Percentiles rank a stretch among this genome's conserved stretches.
Evolutionary conservation across 1,140 invertebrate genomes (phyloP).

Genomic region (Acromyrmex heyeri): DNA sequence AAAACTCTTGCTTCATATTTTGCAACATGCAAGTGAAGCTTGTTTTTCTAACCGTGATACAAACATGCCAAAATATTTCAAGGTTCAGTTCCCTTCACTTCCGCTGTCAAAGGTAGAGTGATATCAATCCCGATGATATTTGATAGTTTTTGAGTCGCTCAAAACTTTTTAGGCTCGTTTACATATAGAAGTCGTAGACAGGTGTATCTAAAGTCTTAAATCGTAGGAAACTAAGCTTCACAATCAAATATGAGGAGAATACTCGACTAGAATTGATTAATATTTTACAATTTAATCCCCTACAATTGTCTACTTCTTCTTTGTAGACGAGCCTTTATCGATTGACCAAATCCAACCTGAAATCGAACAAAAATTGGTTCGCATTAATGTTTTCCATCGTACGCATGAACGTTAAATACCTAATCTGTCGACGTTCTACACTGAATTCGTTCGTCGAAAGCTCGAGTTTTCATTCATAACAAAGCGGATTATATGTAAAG

Average conservation of each 20-base stretch:
- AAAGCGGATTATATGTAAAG: slow-evolving; percentile 36
- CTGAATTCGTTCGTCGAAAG: slow-evolving; percentile 4
- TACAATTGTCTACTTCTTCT: no score
- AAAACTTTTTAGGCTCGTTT: neutral
- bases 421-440: neutral
- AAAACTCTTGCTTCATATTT: neutral
- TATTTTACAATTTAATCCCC: no score
- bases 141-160: neutral
- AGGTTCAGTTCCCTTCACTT: neutral
- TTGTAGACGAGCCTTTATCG: neutral
- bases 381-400: neutral
- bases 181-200: no score
- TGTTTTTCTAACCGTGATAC: neutral
- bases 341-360: neutral
- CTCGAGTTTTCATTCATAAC: slow-evolving; percentile 33
- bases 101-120: neutral
- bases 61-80: slow-evolving; percentile 1
- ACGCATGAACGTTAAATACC: no score
- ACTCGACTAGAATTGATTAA: no score
- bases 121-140: neutral
- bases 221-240: no score
- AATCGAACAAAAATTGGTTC: neutral
- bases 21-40: neutral
- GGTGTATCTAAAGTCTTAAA: no score
- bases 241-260: no score